Conservation (phyloP, 2,888 invertebrate species). For the Sphaerophoria taeniata region DNA sequence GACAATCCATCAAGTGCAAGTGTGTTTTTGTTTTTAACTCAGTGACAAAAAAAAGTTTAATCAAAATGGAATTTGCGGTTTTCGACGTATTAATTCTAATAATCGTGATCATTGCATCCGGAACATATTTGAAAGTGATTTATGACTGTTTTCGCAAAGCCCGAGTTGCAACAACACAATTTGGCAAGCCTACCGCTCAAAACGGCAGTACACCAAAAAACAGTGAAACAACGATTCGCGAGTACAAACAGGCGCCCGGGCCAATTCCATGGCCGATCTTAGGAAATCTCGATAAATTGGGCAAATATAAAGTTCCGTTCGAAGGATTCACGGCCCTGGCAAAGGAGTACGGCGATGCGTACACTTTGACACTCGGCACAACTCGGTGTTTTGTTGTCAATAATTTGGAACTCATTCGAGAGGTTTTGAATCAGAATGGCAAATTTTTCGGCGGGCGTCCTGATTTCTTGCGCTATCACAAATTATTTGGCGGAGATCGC, state of each 20-base stretch:
- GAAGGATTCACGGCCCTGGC: conserved; percentile 88
- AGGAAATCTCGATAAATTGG: conserved; percentile 88
- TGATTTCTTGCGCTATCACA: conserved; percentile 91
- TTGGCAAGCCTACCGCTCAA: neutral
- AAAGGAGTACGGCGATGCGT: conserved; percentile 89
- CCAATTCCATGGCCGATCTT: conserved; percentile 88
- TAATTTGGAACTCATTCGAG: conserved; percentile 88
- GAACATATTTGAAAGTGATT: conserved; percentile 76
- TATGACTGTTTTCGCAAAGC: conserved; percentile 77
- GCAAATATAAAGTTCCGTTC: conserved; percentile 87
- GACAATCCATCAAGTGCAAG: conserved; percentile 42
- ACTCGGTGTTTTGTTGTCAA: conserved; percentile 90
- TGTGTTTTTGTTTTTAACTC: neutral
- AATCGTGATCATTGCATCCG: conserved; percentile 64
- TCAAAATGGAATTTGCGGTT: conserved; percentile 65
- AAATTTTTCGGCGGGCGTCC: conserved; percentile 93
- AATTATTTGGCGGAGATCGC: conserved; percentile 92
- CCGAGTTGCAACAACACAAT: conserved; percentile 70
- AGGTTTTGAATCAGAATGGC: conserved; percentile 91
- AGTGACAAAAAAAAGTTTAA: neutral
- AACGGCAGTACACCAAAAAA: neutral
- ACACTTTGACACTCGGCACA: conserved; percentile 87
- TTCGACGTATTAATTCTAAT: conserved; percentile 61
- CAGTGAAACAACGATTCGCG: conserved; percentile 47
- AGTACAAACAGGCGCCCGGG: conserved; percentile 85